Conservation (phyloP, 1,140 invertebrate species). For the Heliconius melpomene region DNA sequence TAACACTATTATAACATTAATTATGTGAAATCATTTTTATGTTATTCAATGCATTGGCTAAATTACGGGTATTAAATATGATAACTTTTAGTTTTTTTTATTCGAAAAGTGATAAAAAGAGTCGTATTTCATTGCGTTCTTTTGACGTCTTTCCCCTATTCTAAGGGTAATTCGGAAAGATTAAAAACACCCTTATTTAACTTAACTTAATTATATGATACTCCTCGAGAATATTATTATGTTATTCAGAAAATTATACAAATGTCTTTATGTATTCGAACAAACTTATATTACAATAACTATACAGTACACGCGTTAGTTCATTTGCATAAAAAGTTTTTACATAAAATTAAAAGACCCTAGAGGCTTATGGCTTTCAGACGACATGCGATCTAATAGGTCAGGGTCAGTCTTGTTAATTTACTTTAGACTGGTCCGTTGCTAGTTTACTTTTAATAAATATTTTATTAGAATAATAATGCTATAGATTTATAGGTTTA, state of each 20-base stretch:
- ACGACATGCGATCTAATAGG: slow-evolving; percentile 29
- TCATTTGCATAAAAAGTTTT: slow-evolving; percentile 23
- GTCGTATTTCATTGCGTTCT: neutral
- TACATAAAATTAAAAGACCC: slow-evolving; percentile 18
- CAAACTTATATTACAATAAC: neutral
- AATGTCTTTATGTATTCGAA: neutral
- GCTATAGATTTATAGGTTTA: too few relatives aligned
- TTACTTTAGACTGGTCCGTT: neutral
- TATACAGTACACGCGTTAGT: neutral
- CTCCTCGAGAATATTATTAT: neutral
- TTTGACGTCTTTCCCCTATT: too few relatives aligned
- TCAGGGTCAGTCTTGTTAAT: slow-evolving; percentile 26
- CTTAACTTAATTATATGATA: neutral
- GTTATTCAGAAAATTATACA: neutral
- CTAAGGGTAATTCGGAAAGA: neutral
- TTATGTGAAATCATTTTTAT: neutral
- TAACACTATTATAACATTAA: neutral
- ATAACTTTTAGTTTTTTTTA: neutral
- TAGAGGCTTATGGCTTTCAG: slow-evolving; percentile 14
- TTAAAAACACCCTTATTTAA: neutral
- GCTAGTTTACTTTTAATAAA: neutral
- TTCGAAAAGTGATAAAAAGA: neutral
- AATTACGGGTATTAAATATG: neutral
- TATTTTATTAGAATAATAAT: neutral
- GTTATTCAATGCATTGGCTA: neutral